Evolutionary conservation across 2,888 invertebrate species (phyloP), one percentile per base, ranked within the genome.

Genomic region (Odontocolon sp.): DNA sequence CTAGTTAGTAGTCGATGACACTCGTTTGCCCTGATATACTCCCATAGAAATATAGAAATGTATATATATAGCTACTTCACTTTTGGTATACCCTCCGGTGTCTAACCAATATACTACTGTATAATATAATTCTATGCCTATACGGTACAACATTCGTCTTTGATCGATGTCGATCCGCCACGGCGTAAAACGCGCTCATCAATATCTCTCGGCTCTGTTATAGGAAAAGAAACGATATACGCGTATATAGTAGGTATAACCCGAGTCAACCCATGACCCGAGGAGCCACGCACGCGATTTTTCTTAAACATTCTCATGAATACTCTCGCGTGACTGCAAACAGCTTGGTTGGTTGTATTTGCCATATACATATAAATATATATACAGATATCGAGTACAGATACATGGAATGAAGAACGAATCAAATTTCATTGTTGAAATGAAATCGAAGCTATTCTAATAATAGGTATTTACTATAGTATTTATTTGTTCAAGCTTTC

Each of bases 1-100:
- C 87, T 87, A 85, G 86, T 89, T 89, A 88, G 83, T 84, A 82
- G 83, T 85, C 85, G 85, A 83, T 81, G 81, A 75, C 69, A 66
- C 73, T 78, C 75, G 42, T 79, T 47, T 59, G 74, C 73, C 77
- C 72, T 78, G 63, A 71, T 75, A 61, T 69, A 18, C 47, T 6
- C 6, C 23, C 45, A 26, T 40, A 40, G 26, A 40, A 40, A 23
- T 59, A 40, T 52, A 28, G 31, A 33, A 31, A 38, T 23, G 33
- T 50, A 59, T 63, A 74, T 11, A 50, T 3, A 11, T 50, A 26
- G 11, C 9, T n/a, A 11, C 14, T 5, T 26, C n/a, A n/a, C 31
- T 2, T 16, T 28, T 31, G 16, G 31, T 14, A 31, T 31, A 16
- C 31, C 28, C 31, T 31, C 28, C 31, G 28, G 52, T 52, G 14